Evolutionary conservation across 2,113 vertebrate species (phyloP), one percentile per base, ranked within the genome.

Genomic region (Sebastes schlegelii): DNA sequence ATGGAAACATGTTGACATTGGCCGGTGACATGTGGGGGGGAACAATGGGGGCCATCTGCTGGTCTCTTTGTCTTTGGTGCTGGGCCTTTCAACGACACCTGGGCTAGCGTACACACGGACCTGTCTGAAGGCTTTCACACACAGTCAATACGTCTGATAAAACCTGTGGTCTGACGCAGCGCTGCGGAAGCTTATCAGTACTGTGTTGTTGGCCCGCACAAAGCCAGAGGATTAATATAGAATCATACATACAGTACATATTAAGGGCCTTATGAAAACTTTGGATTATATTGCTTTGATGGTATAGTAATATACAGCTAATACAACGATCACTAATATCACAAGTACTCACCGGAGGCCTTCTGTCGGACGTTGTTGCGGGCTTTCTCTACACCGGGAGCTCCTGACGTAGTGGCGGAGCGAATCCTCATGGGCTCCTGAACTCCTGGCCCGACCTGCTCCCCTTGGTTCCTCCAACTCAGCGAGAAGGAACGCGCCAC

Each of bases 321-420:
- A 51, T 4, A 17, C 1, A 66, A 58, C 26, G 62, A 46, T 62
- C 5, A 19, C 21, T 10, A 1, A 43, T 14, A 54, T 48, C 1
- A 17, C 16, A 21, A 26, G 49, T n/a, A 64, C 94, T 94, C 43
- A 99, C 98, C 98, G 69, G 97, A 97, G 73, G 98, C 96, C 92
- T 98, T 99, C 88, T 99, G 98, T 43, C 98, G 96, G 78, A 99
- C 97, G 0, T 93, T 96, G 91, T 97, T 98, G 62, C 97, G 98
- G 14, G 98, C 98, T 77, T 98, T 99, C 90, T 99, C 98, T 45
- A 98, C 97, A 62, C 97, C 97, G 0, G 98, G 98, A 8, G 97
- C 97, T 86, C 98, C 98, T 7, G 98, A 99, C 0, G 98, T 99
- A 4, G 98, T 99, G 62, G 98, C 98, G 14, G 98, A 99, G 83